phyloP scores from a whole-genome alignment of 2,888 invertebrate species.

The Smittia aterrima region DNA sequence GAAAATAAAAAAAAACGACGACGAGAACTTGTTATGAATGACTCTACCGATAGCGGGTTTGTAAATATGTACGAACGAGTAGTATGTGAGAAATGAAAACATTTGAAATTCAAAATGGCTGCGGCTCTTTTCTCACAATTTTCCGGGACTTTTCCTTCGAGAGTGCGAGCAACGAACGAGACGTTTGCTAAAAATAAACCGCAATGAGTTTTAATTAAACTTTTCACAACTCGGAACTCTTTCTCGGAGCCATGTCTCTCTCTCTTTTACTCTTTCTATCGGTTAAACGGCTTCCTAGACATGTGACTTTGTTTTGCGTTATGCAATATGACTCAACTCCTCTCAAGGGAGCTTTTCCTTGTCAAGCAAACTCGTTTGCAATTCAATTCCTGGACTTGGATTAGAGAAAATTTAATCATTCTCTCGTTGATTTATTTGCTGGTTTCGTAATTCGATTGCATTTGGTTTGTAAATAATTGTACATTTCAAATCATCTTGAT shows the following conservation, averaged over 20 bases:
- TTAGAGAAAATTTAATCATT: too few species aligned
- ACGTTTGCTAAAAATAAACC: too few species aligned
- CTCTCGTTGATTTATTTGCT: background rate
- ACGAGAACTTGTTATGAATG: constrained; percentile 38
- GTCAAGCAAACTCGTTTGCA: background rate
- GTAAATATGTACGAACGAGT: constrained; percentile 21
- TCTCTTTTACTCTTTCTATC: too few species aligned
- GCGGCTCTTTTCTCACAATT: constrained; percentile 10
- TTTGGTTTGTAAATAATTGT: background rate
- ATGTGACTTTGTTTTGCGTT: constrained; percentile 34
- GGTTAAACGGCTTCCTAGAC: background rate
- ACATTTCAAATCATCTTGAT: background rate
- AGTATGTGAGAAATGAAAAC: background rate
- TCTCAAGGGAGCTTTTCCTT: background rate
- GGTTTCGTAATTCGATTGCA: background rate
- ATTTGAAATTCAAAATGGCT: constrained; percentile 35
- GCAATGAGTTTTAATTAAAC: too few species aligned
- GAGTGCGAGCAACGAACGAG: too few species aligned
- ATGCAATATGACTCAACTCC: constrained; percentile 14
- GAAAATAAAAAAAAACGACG: background rate
- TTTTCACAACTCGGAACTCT: too few species aligned
- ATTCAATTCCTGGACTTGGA: background rate
- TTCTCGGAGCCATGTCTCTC: too few species aligned
- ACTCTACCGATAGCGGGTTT: constrained; percentile 33
- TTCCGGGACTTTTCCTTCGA: background rate